phyloP scores from a whole-genome alignment of 1,140 invertebrate species.

The Pseudomyrmex cubaensis region DNA sequence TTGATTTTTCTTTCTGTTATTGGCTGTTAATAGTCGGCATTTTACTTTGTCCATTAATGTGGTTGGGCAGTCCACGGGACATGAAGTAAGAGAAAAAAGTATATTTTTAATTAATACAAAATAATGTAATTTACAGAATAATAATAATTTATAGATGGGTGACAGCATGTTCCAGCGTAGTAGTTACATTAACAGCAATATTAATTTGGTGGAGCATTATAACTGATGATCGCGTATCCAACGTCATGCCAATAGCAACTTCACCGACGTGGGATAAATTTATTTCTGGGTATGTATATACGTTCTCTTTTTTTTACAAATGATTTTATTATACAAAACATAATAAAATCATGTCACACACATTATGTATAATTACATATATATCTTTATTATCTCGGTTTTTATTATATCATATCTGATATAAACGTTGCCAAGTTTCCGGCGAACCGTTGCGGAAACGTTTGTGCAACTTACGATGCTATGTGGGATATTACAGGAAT shows the following conservation, averaged over 20 bases:
- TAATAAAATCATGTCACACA: too few species aligned
- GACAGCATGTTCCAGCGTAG: slow-evolving; percentile 73
- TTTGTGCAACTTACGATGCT: too few species aligned
- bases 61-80: slow-evolving; percentile 93
- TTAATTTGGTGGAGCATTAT: slow-evolving; percentile 83
- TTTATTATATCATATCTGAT: too few species aligned
- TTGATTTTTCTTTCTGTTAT: slow-evolving; percentile 90
- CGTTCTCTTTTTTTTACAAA: neutral
- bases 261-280: slow-evolving; percentile 82
- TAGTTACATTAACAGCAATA: slow-evolving; percentile 75
- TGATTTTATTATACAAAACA: too few species aligned
- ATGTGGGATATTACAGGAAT: too few species aligned
- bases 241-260: slow-evolving; percentile 73
- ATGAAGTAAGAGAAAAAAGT: slow-evolving; percentile 88
- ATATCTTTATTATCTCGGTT: too few species aligned
- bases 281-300: slow-evolving; percentile 77
- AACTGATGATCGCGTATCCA: slow-evolving; percentile 74
- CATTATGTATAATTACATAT: too few species aligned
- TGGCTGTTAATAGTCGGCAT: slow-evolving; percentile 90
- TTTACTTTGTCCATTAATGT: slow-evolving; percentile 90
- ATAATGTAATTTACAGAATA: neutral
- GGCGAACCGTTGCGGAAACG: too few species aligned
- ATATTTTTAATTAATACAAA: neutral
- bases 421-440: too few species aligned
- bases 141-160: slow-evolving; percentile 75